Conservation (phyloP, 2,113 vertebrate genomes). For the Galemys pyrenaicus region DNA sequence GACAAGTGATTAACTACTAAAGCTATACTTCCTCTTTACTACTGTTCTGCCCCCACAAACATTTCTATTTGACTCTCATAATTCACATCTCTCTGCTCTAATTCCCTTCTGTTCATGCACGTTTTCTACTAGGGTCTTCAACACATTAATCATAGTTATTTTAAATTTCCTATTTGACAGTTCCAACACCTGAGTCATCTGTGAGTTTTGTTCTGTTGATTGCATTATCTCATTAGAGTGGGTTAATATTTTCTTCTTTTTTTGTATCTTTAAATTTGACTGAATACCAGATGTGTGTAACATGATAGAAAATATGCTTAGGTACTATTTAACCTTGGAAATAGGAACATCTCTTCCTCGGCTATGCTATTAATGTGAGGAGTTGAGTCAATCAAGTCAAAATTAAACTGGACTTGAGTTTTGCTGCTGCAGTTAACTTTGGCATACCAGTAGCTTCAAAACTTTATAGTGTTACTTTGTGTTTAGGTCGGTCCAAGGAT, state of each 20-base stretch:
- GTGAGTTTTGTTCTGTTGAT: not conserved
- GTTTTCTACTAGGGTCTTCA: not conserved
- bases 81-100: not conserved
- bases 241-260: not conserved
- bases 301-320: not conserved
- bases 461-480: not conserved
- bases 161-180: not conserved
- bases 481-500: not conserved
- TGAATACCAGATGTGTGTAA: not conserved
- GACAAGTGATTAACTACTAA: not conserved
- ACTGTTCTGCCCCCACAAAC: not conserved
- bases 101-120: not conserved
- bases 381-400: not conserved
- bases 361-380: not conserved
- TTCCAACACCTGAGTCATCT: not conserved
- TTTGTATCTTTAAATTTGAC: not conserved
- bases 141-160: not conserved
- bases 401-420: not conserved
- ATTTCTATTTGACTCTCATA: not conserved
- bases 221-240: not conserved
- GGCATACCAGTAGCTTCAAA: not conserved
- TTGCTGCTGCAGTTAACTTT: not conserved
- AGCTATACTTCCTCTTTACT: not conserved
- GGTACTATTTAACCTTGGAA: not conserved
- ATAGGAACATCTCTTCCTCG: not conserved